These are phyloP conservation scores for Nansenia antarctica DNA, from an alignment of 2,113 vertebrate genomes.

Conservation along the genomic window DNA sequence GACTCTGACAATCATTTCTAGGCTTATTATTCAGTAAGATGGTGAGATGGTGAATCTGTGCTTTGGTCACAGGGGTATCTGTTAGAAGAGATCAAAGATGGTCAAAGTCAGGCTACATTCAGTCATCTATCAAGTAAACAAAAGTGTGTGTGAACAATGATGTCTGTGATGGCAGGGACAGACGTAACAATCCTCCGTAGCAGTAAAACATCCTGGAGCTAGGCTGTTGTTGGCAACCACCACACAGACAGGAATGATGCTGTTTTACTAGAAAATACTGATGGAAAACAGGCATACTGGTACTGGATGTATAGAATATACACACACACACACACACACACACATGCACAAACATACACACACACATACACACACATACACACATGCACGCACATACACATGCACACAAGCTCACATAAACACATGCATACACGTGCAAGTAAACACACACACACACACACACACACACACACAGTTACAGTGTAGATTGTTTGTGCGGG, in stretches of 20 bases:
- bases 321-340: background rate
- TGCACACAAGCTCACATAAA: background rate
- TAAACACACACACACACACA: background rate
- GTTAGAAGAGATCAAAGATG: too few species aligned
- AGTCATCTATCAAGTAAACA: too few species aligned
- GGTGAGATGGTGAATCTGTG: too few species aligned
- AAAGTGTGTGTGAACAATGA: too few species aligned
- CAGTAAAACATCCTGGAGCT: background rate
- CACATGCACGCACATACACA: background rate
- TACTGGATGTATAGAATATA: background rate
- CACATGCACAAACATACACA: background rate
- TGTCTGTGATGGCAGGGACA: too few species aligned
- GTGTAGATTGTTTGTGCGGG: slow-evolving; percentile 32
- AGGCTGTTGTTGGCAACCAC: slow-evolving; percentile 30
- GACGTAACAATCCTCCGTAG: too few species aligned
- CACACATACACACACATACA: background rate
- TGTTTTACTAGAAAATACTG: slow-evolving; percentile 35
- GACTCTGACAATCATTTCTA: too few species aligned
- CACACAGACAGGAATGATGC: slow-evolving; percentile 41
- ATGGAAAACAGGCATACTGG: slow-evolving; percentile 47
- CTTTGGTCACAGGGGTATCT: too few species aligned
- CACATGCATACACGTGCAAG: too few species aligned
- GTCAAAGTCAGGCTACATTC: too few species aligned
- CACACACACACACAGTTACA: background rate
- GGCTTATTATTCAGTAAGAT: too few species aligned